These are phyloP conservation scores for Rynchops niger DNA, from an alignment of 2,113 vertebrate species.

Conservation along the genomic window DNA sequence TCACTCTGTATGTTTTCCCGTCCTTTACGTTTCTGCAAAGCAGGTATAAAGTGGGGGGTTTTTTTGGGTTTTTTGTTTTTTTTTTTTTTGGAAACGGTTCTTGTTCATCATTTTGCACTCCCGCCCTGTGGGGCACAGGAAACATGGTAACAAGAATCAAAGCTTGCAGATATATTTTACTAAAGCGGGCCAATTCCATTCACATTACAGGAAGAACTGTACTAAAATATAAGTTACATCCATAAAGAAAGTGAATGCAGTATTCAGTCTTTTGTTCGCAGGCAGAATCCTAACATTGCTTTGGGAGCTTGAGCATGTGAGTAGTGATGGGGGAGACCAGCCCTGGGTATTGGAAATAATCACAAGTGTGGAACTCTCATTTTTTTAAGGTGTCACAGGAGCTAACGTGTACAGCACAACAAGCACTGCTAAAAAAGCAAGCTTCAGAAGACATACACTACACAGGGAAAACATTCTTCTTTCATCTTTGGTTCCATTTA, in stretches of 20 bases:
- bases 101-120: accelerated
- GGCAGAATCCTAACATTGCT: neutral
- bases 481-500: neutral
- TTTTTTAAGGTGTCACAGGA: neutral
- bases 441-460: neutral
- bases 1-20: accelerated
- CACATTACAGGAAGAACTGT: neutral
- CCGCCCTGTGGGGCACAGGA: neutral
- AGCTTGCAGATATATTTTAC: neutral
- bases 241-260: neutral
- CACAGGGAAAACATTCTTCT: neutral
- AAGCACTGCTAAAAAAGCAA: neutral
- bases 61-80: neutral
- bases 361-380: accelerated
- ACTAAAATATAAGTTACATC: neutral
- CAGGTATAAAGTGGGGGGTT: accelerated
- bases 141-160: neutral
- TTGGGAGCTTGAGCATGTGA: neutral
- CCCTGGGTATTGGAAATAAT: neutral
- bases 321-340: neutral
- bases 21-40: neutral
- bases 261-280: neutral
- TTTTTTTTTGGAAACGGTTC: neutral
- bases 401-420: neutral
- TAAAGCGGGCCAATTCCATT: neutral